Percentiles rank a stretch among this genome's conserved stretches.
These are phyloP conservation scores for Siderastrea radians DNA, from an alignment of 92 coral and sea anemone species.

Conservation along the genomic window DNA sequence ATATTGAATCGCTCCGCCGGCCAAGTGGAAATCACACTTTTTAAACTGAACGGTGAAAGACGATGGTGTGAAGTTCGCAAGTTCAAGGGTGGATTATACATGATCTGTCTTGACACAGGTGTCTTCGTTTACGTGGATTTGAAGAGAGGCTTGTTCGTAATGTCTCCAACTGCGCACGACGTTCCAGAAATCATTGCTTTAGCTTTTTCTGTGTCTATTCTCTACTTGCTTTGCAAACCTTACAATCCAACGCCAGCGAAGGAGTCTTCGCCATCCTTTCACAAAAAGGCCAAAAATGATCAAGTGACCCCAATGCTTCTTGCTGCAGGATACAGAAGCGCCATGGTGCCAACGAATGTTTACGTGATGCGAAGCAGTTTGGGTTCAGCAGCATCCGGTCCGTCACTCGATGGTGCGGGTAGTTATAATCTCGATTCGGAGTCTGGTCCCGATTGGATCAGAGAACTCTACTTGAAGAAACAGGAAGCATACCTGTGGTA, in stretches of 20 bases:
- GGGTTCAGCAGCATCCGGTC: background rate
- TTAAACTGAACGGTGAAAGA: constrained; percentile 5
- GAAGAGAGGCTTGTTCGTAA: constrained; percentile 36
- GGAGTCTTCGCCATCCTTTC: constrained; percentile 58
- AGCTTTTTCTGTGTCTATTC: constrained; percentile 64
- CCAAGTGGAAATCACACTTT: constrained; percentile 36
- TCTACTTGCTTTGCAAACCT: constrained; percentile 75
- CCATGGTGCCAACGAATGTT: constrained; percentile 69
- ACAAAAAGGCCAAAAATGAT: constrained; percentile 33
- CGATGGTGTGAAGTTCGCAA: constrained; percentile 73
- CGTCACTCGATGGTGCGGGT: constrained; percentile 4
- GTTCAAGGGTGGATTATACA: constrained; percentile 36
- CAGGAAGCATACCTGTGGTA: constrained; percentile 44
- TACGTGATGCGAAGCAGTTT: constrained; percentile 20
- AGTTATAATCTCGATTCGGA: constrained; percentile 46
- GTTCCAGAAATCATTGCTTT: constrained; percentile 71
- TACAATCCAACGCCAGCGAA: constrained; percentile 46
- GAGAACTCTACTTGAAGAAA: background rate
- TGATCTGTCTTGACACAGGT: constrained; percentile 30
- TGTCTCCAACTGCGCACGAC: constrained; percentile 33
- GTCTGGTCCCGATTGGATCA: constrained; percentile 53
- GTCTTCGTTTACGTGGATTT: constrained; percentile 46
- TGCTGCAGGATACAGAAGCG: constrained; percentile 70
- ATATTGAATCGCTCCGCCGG: constrained; percentile 13
- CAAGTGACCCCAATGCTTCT: constrained; percentile 47